phyloP scores from a whole-genome alignment of 1,140 invertebrate genomes.

The Linepithema humile region DNA sequence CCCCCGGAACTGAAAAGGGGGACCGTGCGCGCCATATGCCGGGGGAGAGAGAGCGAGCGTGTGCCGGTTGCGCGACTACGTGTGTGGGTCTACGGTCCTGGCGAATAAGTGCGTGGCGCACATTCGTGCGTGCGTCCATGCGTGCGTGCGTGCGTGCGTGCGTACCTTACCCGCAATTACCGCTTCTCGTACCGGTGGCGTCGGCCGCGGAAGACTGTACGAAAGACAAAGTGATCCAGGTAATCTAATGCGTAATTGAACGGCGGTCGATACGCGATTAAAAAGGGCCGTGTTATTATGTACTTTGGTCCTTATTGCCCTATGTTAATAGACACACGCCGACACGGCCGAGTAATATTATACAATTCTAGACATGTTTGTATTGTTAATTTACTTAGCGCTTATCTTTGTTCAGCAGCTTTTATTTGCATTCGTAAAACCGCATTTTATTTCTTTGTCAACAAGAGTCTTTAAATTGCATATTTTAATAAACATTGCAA shows the following conservation, averaged over 20 bases:
- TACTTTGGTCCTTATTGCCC: constrained; percentile 26
- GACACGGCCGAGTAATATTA: neutral
- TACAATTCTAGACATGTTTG: constrained; percentile 2
- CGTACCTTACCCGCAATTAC: constrained; percentile 43
- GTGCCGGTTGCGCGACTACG: constrained; percentile 69
- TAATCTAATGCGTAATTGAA: constrained; percentile 57
- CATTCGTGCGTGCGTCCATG: constrained; percentile 11
- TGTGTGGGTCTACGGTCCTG: constrained; percentile 47
- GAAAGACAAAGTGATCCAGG: constrained; percentile 53
- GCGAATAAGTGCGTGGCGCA: constrained; percentile 45
- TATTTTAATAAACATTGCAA: neutral
- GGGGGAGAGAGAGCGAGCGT: constrained; percentile 73
- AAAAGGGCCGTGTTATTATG: constrained; percentile 28
- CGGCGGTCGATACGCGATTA: constrained; percentile 47
- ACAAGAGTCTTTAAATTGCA: neutral
- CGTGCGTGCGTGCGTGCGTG: constrained; percentile 29
- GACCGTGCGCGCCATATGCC: constrained; percentile 78
- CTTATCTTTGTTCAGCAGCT: neutral
- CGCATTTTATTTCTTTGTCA: neutral
- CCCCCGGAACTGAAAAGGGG: constrained; percentile 75
- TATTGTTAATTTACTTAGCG: constrained; percentile 13
- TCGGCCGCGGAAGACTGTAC: constrained; percentile 21
- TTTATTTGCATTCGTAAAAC: neutral
- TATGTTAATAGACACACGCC: constrained; percentile 7
- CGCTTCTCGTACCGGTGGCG: constrained; percentile 36